Evolutionary conservation across 2,888 invertebrate species (phyloP).

Genomic region (Sesia apiformis): DNA sequence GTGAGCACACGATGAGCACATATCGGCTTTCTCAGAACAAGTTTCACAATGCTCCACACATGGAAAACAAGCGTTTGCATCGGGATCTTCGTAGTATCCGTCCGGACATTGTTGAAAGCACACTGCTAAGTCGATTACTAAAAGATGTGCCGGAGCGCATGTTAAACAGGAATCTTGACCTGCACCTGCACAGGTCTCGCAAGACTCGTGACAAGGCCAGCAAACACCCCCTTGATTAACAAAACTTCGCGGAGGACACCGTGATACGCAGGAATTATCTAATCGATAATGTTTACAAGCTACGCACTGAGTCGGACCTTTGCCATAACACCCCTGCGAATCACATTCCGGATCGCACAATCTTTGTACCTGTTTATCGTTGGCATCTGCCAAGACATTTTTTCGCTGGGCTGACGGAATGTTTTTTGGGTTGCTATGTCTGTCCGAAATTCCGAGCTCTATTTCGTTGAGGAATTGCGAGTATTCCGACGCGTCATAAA

Average conservation of each 20-base stretch:
- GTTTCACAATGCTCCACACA: constrained; percentile 92
- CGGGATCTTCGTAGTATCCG: constrained; percentile 88
- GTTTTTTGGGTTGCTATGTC: constrained; percentile 79
- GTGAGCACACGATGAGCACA: constrained; percentile 91
- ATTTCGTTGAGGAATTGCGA: constrained; percentile 71
- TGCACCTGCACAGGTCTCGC: constrained; percentile 90
- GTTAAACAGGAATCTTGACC: constrained; percentile 90
- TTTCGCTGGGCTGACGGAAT: constrained; percentile 76
- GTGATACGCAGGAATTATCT: constrained; percentile 88
- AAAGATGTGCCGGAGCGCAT: constrained; percentile 87
- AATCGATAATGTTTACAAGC: constrained; percentile 87
- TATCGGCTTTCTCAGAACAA: constrained; percentile 87
- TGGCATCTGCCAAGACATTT: constrained; percentile 76
- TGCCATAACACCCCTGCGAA: constrained; percentile 87
- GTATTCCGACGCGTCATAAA: constrained; percentile 75
- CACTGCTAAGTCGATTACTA: constrained; percentile 88
- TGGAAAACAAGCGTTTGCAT: constrained; percentile 86
- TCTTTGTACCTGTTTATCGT: constrained; percentile 77
- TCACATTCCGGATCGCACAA: constrained; percentile 88
- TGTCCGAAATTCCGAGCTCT: constrained; percentile 72
- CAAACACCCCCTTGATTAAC: constrained; percentile 87
- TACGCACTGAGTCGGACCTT: constrained; percentile 88
- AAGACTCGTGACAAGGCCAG: constrained; percentile 91
- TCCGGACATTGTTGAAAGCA: constrained; percentile 92
- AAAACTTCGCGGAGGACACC: constrained; percentile 89